A percentile compares a stretch with the other conserved stretches of the same genome.
These are phyloP conservation scores for Tenthredo scrophulariae DNA, from an alignment of 2,888 invertebrate genomes.

Conservation along the genomic window DNA sequence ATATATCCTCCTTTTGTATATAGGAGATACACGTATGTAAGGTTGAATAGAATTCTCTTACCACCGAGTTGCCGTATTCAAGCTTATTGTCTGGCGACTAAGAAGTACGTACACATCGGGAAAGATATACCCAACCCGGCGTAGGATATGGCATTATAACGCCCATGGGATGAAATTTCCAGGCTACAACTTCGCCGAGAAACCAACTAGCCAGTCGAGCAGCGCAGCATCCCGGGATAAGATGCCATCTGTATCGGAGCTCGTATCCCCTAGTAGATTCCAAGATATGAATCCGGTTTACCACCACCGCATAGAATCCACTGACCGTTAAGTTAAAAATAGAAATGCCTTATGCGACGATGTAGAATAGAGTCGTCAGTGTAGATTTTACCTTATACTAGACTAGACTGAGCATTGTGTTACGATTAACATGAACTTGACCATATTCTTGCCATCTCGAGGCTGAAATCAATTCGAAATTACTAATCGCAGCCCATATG, in stretches of 20 bases:
- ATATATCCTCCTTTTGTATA: slow-evolving; percentile 22
- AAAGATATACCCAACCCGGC: background rate
- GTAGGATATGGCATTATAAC: slow-evolving; percentile 41
- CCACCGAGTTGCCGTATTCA: slow-evolving; percentile 5
- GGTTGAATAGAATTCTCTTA: slow-evolving; percentile 46
- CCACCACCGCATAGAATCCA: slow-evolving; percentile 61
- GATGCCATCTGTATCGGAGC: slow-evolving; percentile 53
- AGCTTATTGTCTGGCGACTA: background rate
- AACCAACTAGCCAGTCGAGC: background rate
- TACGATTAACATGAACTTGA: no score
- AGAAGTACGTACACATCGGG: background rate
- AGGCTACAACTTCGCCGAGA: background rate
- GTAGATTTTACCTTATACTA: slow-evolving; percentile 53
- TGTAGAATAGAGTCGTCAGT: slow-evolving; percentile 65
- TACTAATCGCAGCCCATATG: background rate
- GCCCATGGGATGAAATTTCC: slow-evolving; percentile 40
- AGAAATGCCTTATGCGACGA: slow-evolving; percentile 61
- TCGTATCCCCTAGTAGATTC: slow-evolving; percentile 64
- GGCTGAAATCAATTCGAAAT: background rate
- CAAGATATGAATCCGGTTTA: slow-evolving; percentile 69
- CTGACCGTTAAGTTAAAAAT: slow-evolving; percentile 63
- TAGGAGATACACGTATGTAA: background rate
- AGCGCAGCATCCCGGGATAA: background rate
- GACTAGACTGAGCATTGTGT: no score
- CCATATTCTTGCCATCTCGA: background rate